phyloP scores from a whole-genome alignment of 2,797 vertebrate species.

The Craterocephalus amniculus region DNA sequence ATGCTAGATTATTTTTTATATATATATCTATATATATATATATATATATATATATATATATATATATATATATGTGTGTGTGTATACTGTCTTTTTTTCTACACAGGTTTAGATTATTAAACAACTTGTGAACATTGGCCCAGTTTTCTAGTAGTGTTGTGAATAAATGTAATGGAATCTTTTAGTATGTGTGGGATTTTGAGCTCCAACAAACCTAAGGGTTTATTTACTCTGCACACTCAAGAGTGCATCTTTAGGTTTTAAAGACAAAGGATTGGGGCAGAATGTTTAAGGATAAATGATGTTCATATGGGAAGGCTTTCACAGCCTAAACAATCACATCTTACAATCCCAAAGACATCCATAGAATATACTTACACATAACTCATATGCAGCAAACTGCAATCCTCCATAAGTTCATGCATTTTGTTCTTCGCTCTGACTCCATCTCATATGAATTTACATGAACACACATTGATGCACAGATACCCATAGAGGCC shows the following conservation, averaged over 20 bases:
- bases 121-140: too few relatives aligned
- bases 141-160: too few relatives aligned
- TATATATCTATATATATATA: too few relatives aligned
- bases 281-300: slow-evolving; percentile 51
- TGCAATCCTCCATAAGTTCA: slow-evolving; percentile 6
- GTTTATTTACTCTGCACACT: slow-evolving; percentile 43
- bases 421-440: slow-evolving; percentile 34
- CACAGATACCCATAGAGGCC: slow-evolving; percentile 42
- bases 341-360: not conserved
- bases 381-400: slow-evolving; percentile 13
- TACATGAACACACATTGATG: slow-evolving; percentile 49
- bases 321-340: not conserved
- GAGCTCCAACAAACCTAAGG: slow-evolving; percentile 34
- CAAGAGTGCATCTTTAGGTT: slow-evolving; percentile 7
- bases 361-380: not conserved
- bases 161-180: not conserved
- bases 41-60: too few relatives aligned
- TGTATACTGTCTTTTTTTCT: too few relatives aligned
- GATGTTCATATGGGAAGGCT: not conserved
- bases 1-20: too few relatives aligned
- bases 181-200: slow-evolving; percentile 27
- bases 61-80: too few relatives aligned
- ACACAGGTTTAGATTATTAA: too few relatives aligned
- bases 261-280: slow-evolving; percentile 29
- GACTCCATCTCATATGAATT: slow-evolving; percentile 44